phyloP scores from a whole-genome alignment of 1,140 invertebrate genomes.

The Neuroterus valhalla region DNA sequence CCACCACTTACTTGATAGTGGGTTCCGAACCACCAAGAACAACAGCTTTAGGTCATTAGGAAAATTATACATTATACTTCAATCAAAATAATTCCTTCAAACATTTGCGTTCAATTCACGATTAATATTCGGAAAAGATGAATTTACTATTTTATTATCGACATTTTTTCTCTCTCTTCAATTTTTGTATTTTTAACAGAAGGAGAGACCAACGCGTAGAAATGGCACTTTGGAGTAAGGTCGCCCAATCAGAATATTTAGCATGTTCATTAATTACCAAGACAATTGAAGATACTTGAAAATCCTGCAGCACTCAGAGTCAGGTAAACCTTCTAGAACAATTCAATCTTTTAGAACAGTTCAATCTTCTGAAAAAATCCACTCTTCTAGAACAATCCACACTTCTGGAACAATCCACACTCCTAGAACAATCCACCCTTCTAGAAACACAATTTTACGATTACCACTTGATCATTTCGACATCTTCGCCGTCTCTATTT shows the following conservation, averaged over 20 bases:
- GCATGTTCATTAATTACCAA: slow-evolving; percentile 1
- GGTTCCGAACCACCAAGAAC: too few species aligned
- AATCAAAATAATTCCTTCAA: too few species aligned
- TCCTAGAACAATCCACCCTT: not conserved
- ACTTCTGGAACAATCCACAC: not conserved
- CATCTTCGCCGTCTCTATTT: not conserved
- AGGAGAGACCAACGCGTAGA: not conserved
- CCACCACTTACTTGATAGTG: too few species aligned
- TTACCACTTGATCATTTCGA: slow-evolving; percentile 7
- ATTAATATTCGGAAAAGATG: too few species aligned
- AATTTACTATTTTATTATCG: too few species aligned
- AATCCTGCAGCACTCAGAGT: not conserved
- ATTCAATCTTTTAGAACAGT: not conserved
- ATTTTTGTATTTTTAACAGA: too few species aligned
- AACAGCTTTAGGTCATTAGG: too few species aligned
- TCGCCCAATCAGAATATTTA: not conserved
- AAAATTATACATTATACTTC: too few species aligned
- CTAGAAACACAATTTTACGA: slow-evolving; percentile 4
- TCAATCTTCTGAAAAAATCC: too few species aligned
- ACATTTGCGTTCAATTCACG: too few species aligned
- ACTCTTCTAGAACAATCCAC: slow-evolving; percentile 1
- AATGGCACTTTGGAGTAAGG: not conserved
- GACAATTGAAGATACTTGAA: not conserved
- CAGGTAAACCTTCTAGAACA: not conserved
- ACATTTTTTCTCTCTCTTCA: too few species aligned